A percentile compares a stretch with the other conserved stretches of the same genome.
phyloP scores from a whole-genome alignment of 1,140 invertebrate genomes.

The Drosophila erecta region DNA sequence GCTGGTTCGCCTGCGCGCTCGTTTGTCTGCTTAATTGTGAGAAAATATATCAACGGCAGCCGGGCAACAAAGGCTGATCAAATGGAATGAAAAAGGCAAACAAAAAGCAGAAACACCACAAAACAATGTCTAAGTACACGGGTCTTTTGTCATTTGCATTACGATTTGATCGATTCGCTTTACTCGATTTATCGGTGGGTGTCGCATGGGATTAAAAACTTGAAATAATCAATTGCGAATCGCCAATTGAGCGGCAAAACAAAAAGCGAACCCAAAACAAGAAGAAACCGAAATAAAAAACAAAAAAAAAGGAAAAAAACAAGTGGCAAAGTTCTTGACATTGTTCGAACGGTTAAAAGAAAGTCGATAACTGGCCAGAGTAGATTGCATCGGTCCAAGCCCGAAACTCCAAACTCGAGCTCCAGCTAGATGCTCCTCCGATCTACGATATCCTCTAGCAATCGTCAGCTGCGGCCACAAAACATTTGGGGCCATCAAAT shows the following conservation, averaged over 20 bases:
- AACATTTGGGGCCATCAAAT: constrained; percentile 61
- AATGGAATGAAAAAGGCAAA: constrained; percentile 4
- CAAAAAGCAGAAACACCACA: constrained; percentile 3
- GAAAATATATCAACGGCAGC: constrained; percentile 61
- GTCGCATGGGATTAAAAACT: constrained; percentile 56
- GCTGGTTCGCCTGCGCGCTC: constrained; percentile 67
- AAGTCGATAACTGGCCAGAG: constrained; percentile 45
- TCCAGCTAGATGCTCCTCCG: constrained; percentile 16
- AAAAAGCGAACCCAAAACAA: constrained; percentile 7
- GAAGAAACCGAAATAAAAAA: constrained; percentile 5
- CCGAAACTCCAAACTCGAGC: constrained; percentile 21
- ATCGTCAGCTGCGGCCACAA: constrained; percentile 56
- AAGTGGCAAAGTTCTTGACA: constrained; percentile 73
- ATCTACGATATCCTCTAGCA: constrained; percentile 39
- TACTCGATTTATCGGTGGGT: constrained; percentile 31
- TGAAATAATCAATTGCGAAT: constrained; percentile 52
- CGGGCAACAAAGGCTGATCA: constrained; percentile 28
- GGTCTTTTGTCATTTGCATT: constrained; percentile 62
- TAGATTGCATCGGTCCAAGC: constrained; percentile 9
- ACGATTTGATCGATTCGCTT: constrained; percentile 26
- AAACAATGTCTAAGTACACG: constrained; percentile 41
- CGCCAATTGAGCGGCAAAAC: constrained; percentile 13
- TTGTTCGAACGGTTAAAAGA: constrained; percentile 73
- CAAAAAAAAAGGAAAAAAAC: constrained; percentile 7
- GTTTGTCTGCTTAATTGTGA: constrained; percentile 72